A percentile compares a stretch with the other conserved stretches of the same genome.
These are phyloP conservation scores for Cinclus mexicanus DNA, from an alignment of 2,113 vertebrate species.

Conservation along the genomic window DNA sequence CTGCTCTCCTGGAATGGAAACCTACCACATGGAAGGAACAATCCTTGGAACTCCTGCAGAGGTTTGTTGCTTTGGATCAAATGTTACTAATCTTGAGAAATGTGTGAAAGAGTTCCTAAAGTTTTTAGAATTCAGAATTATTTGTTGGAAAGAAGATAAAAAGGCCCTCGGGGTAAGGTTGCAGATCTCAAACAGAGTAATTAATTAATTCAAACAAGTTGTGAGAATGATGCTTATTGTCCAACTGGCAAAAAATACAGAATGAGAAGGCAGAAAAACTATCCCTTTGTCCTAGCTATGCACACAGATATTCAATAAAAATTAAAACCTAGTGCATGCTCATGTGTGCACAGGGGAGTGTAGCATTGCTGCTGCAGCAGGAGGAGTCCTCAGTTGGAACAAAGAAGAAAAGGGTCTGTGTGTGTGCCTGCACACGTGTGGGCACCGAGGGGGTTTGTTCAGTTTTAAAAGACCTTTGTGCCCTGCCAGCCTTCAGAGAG, in stretches of 20 bases:
- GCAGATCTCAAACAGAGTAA: neutral
- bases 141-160: neutral
- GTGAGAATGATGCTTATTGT: neutral
- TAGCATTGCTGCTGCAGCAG: neutral
- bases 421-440: neutral
- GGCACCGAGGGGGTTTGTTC: constrained; percentile 17
- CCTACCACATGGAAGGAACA: neutral
- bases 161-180: neutral
- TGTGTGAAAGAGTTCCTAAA: neutral
- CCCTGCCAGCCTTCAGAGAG: neutral
- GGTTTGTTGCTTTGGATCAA: neutral
- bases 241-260: neutral
- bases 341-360: neutral
- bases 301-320: neutral
- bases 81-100: neutral
- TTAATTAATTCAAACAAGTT: neutral
- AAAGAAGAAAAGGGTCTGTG: constrained; percentile 11
- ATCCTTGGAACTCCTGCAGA: neutral
- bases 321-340: neutral
- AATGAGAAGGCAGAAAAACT: neutral
- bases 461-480: constrained; percentile 6
- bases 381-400: neutral
- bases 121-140: neutral
- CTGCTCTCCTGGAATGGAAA: neutral
- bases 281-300: neutral